phyloP scores from a whole-genome alignment of 2,888 invertebrate species.

The Lochmaea capreae region DNA sequence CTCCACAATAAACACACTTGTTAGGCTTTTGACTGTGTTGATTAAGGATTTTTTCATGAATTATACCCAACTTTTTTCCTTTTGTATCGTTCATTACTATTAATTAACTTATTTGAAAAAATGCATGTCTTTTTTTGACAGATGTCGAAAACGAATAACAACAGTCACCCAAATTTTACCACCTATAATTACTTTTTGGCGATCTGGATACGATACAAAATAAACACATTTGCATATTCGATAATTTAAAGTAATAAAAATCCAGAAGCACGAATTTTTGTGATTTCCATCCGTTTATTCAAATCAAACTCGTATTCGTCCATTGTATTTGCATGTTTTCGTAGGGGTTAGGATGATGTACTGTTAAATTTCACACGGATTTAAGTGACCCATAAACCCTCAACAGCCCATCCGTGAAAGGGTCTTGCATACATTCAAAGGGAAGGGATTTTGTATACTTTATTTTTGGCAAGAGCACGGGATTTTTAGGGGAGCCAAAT shows the following conservation, averaged over 20 bases:
- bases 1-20: too few species aligned
- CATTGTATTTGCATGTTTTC: constrained; percentile 45
- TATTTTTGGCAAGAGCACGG: constrained; percentile 8
- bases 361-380: constrained; percentile 41
- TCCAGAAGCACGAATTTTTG: constrained; percentile 30
- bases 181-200: not conserved
- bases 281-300: constrained; percentile 38
- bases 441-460: constrained; percentile 23
- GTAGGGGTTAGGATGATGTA: constrained; percentile 39
- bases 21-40: too few species aligned
- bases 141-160: too few species aligned
- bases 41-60: too few species aligned
- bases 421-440: constrained; percentile 32
- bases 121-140: too few species aligned
- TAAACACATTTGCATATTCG: not conserved
- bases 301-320: constrained; percentile 35
- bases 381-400: constrained; percentile 42
- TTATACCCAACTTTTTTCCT: too few species aligned
- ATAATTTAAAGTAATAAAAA: constrained; percentile 27
- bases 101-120: too few species aligned
- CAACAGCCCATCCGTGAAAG: constrained; percentile 31
- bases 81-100: too few species aligned
- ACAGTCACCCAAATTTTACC: too few species aligned
- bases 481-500: constrained; percentile 14
- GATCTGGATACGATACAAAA: constrained; percentile 9